Conservation (phyloP, 2,888 invertebrate genomes). For the Yponomeuta malinellus region DNA sequence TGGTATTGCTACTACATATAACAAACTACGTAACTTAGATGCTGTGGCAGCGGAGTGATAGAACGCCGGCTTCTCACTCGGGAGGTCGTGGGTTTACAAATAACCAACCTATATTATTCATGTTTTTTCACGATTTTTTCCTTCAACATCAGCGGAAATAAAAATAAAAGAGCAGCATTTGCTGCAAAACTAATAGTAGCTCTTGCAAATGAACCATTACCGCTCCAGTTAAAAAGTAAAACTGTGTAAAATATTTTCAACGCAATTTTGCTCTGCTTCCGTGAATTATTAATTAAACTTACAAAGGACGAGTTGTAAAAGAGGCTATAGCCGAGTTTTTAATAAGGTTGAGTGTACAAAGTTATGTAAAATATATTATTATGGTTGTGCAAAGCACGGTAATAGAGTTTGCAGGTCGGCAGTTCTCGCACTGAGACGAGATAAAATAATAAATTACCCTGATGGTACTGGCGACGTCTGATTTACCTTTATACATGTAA, state of each 20-base stretch:
- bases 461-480: constrained; percentile 31
- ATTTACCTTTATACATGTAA: constrained; percentile 18
- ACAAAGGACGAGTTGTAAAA: constrained; percentile 54
- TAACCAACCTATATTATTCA: no score
- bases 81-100: no score
- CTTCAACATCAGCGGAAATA: neutral
- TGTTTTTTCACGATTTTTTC: no score
- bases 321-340: constrained; percentile 25
- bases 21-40: no score
- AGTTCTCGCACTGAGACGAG: neutral
- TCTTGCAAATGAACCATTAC: neutral
- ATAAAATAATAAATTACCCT: neutral
- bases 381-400: constrained; percentile 57
- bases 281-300: constrained; percentile 33
- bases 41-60: no score
- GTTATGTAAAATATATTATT: constrained; percentile 59
- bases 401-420: constrained; percentile 40
- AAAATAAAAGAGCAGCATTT: neutral
- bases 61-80: no score
- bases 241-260: constrained; percentile 10
- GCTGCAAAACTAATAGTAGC: neutral
- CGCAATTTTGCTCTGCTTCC: constrained; percentile 22
- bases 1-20: no score
- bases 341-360: constrained; percentile 46
- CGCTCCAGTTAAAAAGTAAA: constrained; percentile 8